Base-by-base conservation (phyloP, 2,113 vertebrate genomes). In the Coregonus clupeaformis region DNA sequence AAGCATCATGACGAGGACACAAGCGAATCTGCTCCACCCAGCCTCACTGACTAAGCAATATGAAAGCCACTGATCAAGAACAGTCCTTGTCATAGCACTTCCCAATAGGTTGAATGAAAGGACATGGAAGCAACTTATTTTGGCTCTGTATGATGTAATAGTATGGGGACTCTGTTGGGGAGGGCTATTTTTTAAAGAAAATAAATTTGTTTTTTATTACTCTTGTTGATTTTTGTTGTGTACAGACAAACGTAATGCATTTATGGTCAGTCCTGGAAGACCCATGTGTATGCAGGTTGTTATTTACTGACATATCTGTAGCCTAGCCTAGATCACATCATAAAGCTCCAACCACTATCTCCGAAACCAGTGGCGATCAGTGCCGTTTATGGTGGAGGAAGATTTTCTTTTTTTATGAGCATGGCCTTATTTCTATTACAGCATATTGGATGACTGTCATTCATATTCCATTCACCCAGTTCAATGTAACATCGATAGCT, bases 131-230 rank as follows among this genome's bases (percentile, higher is more conserved):
- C 85, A 83, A 89, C 87, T 85, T 91, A 86, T 88, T 90, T 91
- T 90, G 88, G 88, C 89, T 92, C 91, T 92, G 89, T 88, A 84
- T 92, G 90, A 83, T 91, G 90, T 91, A 87, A 91, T 88, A 91
- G 89, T 91, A 89, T 89, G 89, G 86, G 87, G 89, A 87, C 87
- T 91, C 82, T 91, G 90, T 92, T 87, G 86, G 88, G 90, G 88
- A 76, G 89, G 84, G 92, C 91, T 91, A 92, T 92, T 93, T 94
- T 94, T 94, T 91, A 92, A 92, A 90, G 86, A 91, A 91, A 92
- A 90, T 89, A 92, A 93, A 92, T 81, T 92, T 90, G 89, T 91
- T 93, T 94, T 94, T 91, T 93, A 91, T 90, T 86, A 92, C 4
- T 57, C 59, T 74, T 24, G 69, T 25, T 18, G 74, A 14, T 55